phyloP scores from a whole-genome alignment of 2,888 invertebrate genomes.

The Siphonodentalium dalli region DNA sequence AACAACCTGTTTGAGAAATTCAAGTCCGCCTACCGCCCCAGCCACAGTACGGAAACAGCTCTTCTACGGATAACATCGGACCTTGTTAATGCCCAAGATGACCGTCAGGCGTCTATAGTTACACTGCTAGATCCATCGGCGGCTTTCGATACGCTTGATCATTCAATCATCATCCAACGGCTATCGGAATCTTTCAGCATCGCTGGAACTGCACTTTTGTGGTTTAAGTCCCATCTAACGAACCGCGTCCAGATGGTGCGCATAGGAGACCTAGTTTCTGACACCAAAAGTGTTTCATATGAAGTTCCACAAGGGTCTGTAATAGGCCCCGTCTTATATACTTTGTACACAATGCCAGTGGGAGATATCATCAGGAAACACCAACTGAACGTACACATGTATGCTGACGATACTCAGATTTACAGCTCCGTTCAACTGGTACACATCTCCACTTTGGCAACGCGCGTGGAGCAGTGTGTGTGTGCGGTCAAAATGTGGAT shows the following conservation, averaged over 20 bases:
- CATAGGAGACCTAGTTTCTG: background rate
- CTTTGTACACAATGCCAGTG: constrained; percentile 5
- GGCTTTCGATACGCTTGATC: constrained; percentile 13
- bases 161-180: constrained; percentile 4
- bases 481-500: no score
- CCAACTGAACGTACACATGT: background rate
- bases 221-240: constrained; percentile 8
- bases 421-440: constrained; percentile 3
- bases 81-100: constrained; percentile 1
- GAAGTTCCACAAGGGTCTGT: constrained; percentile 15
- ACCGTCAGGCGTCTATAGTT: constrained; percentile 3
- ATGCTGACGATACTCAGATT: constrained; percentile 12
- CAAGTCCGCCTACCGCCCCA: constrained; percentile 5
- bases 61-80: constrained; percentile 4
- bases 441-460: no score
- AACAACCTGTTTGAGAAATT: background rate
- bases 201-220: background rate
- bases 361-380: constrained; percentile 1
- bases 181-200: constrained; percentile 4
- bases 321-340: constrained; percentile 1
- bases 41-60: constrained; percentile 9
- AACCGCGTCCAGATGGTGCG: background rate
- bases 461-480: no score
- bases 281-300: background rate
- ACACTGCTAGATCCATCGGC: constrained; percentile 9